Percentiles rank a stretch among this genome's conserved stretches.
Evolutionary conservation across 1,140 invertebrate species (phyloP).

Genomic region (Drosophila ficusphila): DNA sequence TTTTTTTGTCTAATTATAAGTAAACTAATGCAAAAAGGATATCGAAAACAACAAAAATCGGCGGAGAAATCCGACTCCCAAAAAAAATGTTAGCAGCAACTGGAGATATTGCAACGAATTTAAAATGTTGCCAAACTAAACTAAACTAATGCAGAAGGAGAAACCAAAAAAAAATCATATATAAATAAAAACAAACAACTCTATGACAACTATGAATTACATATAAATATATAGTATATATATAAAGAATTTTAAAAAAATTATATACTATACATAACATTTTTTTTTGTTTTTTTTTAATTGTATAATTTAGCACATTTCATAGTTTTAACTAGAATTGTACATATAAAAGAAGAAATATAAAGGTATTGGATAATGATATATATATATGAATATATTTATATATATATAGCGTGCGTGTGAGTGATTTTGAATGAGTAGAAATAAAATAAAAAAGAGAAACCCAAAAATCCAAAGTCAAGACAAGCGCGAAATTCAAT

Average conservation of each 20-base stretch:
- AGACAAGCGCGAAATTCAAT: slow-evolving; percentile 63
- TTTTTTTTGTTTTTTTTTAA: slow-evolving; percentile 48
- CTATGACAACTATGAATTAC: slow-evolving; percentile 58
- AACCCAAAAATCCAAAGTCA: slow-evolving; percentile 20
- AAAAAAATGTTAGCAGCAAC: slow-evolving; percentile 68
- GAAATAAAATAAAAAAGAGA: slow-evolving; percentile 14
- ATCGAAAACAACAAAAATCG: slow-evolving; percentile 8
- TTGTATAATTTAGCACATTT: slow-evolving; percentile 77
- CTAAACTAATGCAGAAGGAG: slow-evolving; percentile 48
- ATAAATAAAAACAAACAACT: slow-evolving; percentile 29
- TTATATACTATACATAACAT: slow-evolving; percentile 60
- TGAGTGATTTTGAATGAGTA: slow-evolving; percentile 40
- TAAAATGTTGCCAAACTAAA: slow-evolving; percentile 81
- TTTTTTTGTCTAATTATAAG: slow-evolving; percentile 76
- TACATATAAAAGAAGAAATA: slow-evolving; percentile 59
- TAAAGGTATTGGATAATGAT: slow-evolving; percentile 33
- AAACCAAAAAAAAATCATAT: slow-evolving; percentile 23
- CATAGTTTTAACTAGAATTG: slow-evolving; percentile 73
- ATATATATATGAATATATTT: slow-evolving; percentile 26
- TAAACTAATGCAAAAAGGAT: slow-evolving; percentile 64
- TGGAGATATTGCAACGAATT: slow-evolving; percentile 81
- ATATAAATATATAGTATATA: slow-evolving; percentile 59
- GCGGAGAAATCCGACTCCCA: neutral
- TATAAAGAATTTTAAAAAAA: slow-evolving; percentile 69
- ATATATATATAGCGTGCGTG: slow-evolving; percentile 41